Base-by-base conservation (phyloP, 2,113 vertebrate species). In the Peromyscus polionotus region DNA sequence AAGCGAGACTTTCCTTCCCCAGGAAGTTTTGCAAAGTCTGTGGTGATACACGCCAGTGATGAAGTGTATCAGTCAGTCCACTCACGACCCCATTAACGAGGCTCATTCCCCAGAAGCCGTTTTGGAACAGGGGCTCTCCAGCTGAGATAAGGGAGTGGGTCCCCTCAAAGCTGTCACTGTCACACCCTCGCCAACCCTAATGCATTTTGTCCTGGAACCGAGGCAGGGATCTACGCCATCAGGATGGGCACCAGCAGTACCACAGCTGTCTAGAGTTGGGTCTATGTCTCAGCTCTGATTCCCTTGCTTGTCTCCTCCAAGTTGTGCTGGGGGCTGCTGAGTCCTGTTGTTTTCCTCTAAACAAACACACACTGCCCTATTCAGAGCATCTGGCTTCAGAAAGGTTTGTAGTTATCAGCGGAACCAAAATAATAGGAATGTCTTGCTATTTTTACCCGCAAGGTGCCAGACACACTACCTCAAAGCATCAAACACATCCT, bases 401-500 rank as follows among this genome's bases (percentile, higher is more conserved):
- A 77, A 94, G 70, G 63, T 73, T 12, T 86, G 12, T 20, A 61
- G n/a, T 86, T 24, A 91, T 77, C 3, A 16, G 20, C 4, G 1
- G 54, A 79, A 83, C 63, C 91, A 95, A 81, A 87, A 65, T 48
- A 95, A 96, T 39, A 67, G 65, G 61, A 67, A 86, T 87, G 87
- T 95, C 61, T 57, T 90, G 63, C 31, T 75, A 39, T 4, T 63
- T 75, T 42, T 48, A 75, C 24, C 28, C 36, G 39, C n/a, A 61
- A 93, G 45, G 73, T 83, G 42, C 36, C 91, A 94, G 81, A n/a
- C 20, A 90, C 0, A 20, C 2, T 86, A 85, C 75, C 67, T 68
- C 13, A 2, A 84, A 93, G 31, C 70, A 63, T 68, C 39, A 65
- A 22, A 72, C 87, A 79, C 39, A 87, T 22, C 73, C 75, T 51